phyloP scores from a whole-genome alignment of 2,113 vertebrate genomes.

The Trachemys scripta region DNA sequence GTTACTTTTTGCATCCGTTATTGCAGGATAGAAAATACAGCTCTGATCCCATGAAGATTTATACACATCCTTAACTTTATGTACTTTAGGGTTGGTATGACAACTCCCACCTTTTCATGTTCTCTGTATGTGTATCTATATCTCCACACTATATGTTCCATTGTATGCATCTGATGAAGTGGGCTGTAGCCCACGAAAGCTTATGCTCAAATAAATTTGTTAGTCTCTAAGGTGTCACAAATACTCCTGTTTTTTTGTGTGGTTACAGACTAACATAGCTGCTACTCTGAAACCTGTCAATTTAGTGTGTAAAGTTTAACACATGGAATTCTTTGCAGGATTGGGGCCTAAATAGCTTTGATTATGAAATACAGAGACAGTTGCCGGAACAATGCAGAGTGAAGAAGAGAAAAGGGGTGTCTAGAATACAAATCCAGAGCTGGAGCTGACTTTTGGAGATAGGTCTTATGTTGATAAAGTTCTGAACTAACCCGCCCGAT shows the following conservation, averaged over 20 bases:
- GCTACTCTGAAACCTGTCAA: neutral
- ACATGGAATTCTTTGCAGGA: constrained; percentile 33
- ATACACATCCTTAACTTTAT: neutral
- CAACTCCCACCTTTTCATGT: no score
- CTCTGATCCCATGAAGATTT: neutral
- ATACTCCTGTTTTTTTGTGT: no score
- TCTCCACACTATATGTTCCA: no score
- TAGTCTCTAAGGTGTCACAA: no score
- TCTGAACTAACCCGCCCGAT: neutral
- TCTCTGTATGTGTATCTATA: no score
- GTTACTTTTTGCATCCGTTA: neutral
- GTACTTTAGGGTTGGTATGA: neutral
- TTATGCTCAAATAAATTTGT: no score
- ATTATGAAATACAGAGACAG: neutral
- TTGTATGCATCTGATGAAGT: no score
- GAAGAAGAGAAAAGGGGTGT: neutral
- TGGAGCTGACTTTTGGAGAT: neutral
- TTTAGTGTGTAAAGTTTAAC: neutral
- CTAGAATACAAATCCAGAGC: neutral
- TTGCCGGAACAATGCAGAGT: constrained; percentile 34
- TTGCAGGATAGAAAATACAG: neutral
- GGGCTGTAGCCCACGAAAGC: no score
- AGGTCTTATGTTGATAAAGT: neutral
- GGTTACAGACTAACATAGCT: no score
- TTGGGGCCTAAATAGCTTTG: neutral